A percentile compares a stretch with the other conserved stretches of the same genome.
Evolutionary conservation across 2,888 invertebrate species (phyloP).

Genomic region (Tethea ocularis): DNA sequence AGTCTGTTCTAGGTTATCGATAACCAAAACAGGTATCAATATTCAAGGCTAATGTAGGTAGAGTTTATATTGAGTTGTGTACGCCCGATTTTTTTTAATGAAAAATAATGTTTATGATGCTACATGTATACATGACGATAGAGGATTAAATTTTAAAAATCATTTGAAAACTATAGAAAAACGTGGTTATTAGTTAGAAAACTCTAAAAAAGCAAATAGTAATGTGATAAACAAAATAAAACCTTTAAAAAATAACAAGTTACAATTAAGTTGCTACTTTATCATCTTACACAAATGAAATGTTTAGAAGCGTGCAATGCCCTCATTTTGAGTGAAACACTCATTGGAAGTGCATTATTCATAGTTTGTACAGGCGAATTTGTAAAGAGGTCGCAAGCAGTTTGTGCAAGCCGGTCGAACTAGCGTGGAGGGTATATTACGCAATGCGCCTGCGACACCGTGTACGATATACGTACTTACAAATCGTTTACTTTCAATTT

Average conservation of each 20-base stretch:
- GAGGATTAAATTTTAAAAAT: too few species aligned
- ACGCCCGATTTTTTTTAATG: background rate
- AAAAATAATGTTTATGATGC: background rate
- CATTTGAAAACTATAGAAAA: background rate
- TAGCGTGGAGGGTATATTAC: constrained; percentile 24
- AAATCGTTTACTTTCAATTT: background rate
- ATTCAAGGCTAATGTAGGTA: constrained; percentile 23
- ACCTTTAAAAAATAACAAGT: too few species aligned
- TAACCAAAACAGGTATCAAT: constrained; percentile 36
- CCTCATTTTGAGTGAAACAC: background rate
- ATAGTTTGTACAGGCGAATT: constrained; percentile 6
- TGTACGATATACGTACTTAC: constrained; percentile 18
- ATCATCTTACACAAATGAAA: background rate
- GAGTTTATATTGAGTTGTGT: too few species aligned
- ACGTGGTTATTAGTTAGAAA: too few species aligned
- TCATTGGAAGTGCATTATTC: constrained; percentile 2
- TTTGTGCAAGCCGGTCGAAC: constrained; percentile 20
- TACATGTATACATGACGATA: background rate
- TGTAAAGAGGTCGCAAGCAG: constrained; percentile 6
- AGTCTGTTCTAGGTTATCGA: constrained; percentile 16
- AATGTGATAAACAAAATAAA: too few species aligned
- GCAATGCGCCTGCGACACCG: constrained; percentile 43
- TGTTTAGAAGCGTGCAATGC: background rate
- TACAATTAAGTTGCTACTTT: background rate
- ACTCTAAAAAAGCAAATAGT: too few species aligned